Evolutionary conservation across 2,113 vertebrate genomes (phyloP), one percentile per base, ranked within the genome.

Genomic region (Gorsachius goisagi): DNA sequence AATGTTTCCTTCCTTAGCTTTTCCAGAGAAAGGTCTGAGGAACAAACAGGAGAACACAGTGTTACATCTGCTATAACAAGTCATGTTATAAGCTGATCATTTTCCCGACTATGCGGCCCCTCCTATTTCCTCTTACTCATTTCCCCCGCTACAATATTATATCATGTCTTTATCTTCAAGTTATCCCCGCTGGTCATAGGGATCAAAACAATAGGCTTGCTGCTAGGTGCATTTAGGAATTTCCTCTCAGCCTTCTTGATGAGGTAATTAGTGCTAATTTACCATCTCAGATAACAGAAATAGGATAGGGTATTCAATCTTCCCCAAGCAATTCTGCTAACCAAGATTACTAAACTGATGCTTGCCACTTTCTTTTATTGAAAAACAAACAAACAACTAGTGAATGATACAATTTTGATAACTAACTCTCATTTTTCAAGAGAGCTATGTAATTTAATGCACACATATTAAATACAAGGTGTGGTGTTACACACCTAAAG

Each of bases 81-180:
- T 91, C 89, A 87, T 5, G 8, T 30, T 45, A 58, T 3, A 60
- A 88, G n/a, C 62, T 23, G 41, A 82, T 95, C 58, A 39, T 85
- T 85, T 96, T 89, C 95, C 90, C 77, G 88, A 79, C 45, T 59
- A 9, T 2, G 22, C 86, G 75, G 92, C 62, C 87, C 55, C 87
- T 83, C 78, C 95, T 88, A 85, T 86, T 93, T 88, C 95, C 97
- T 97, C 86, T 96, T 94, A 97, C 53, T 94, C 95, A 96, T 85
- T 95, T 93, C 71, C 39, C 17, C 37, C 0, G 6, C 73, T 67
- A 74, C 32, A 39, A 32, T 82, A 79, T 74, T 56, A 52, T 75
- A 89, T 60, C 88, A 78, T 41, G 13, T 19, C 52, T 95, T 93
- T 75, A 92, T 90, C 76, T 89, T 32, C 39, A 66, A 77, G 41